Base-by-base conservation (phyloP, 2,888 invertebrate species). In the Diplolepis rosae region DNA sequence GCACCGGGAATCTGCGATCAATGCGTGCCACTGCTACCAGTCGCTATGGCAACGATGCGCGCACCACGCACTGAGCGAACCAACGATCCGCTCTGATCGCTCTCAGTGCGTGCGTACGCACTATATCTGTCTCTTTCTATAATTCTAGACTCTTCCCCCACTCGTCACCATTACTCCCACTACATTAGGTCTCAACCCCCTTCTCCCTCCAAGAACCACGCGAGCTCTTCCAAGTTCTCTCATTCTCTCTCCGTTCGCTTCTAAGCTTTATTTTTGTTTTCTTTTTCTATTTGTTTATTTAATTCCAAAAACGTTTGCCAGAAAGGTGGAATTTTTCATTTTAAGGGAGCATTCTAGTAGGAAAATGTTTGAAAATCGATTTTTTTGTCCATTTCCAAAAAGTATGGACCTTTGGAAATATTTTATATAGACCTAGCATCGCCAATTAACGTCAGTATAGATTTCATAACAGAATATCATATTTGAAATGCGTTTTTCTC, bases 1-100 rank as follows among this genome's bases (percentile, higher is more conserved):
- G 85, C 85, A 87, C 83, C 83, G 84, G 85, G 87, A 88, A 87
- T 87, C 88, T 88, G 87, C 88, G 88, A 88, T 88, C 88, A 85
- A 88, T 88, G 88, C 88, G 88, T 88, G 81, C 76, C 86, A 84
- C 85, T 85, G 85, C 80, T 81, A 82, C 76, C 79, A 82, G 88
- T 88, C 81, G 85, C 82, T 84, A 88, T 88, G 87, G 87, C 80
- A 84, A 88, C 88, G 52, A 67, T 72, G 83, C 80, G 84, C 85
- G 84, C 83, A 80, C 84, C 83, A 82, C 83, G 83, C 84, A 82
- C 81, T 69, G 77, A 79, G 76, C 39, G 35, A 39, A 54, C 18
- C 79, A 80, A 80, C 84, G 84, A 85, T 85, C 83, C 83, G 83
- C 83, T 82, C 82, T 82, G 82, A 83, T 84, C 83, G 81, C 77